phyloP scores from a whole-genome alignment of 2,888 invertebrate species.

The Brachynemurus nebulosus region DNA sequence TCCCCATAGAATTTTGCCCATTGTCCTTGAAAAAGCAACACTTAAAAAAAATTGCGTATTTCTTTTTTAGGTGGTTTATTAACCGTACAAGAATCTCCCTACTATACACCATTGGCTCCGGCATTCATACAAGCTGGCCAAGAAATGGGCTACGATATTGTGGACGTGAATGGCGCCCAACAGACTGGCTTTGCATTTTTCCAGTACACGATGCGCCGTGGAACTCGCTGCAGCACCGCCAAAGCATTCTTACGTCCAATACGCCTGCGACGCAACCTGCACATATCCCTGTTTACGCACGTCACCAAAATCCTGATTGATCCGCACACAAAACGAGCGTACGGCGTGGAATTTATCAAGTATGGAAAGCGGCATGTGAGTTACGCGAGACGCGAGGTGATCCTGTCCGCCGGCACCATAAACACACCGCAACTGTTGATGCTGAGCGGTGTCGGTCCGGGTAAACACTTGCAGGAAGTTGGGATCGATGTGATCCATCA shows the following conservation, averaged over 20 bases:
- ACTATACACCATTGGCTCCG: slow-evolving; percentile 68
- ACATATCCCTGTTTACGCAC: slow-evolving; percentile 65
- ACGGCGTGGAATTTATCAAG: slow-evolving; percentile 66
- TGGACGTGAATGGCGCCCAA: slow-evolving; percentile 72
- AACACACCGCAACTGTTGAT: slow-evolving; percentile 84
- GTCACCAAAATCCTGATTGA: slow-evolving; percentile 59
- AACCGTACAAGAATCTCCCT: slow-evolving; percentile 64
- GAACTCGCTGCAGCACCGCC: slow-evolving; percentile 67
- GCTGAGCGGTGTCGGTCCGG: slow-evolving; percentile 75
- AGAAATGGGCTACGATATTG: slow-evolving; percentile 79
- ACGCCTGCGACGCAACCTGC: slow-evolving; percentile 62
- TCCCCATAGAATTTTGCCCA: too few relatives aligned
- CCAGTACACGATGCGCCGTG: slow-evolving; percentile 80
- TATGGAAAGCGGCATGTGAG: slow-evolving; percentile 46
- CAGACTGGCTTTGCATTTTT: slow-evolving; percentile 80
- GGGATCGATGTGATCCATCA: slow-evolving; percentile 46
- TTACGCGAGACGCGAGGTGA: slow-evolving; percentile 64
- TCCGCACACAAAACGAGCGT: slow-evolving; percentile 51
- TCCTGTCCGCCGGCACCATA: slow-evolving; percentile 78
- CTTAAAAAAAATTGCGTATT: not conserved
- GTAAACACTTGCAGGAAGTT: slow-evolving; percentile 52
- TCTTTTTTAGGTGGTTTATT: slow-evolving; percentile 49
- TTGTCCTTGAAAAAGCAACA: too few relatives aligned
- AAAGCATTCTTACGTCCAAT: slow-evolving; percentile 76
- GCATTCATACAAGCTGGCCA: slow-evolving; percentile 82